These are phyloP conservation scores for Urocitellus parryii DNA, from an alignment of 2,113 vertebrate species.

Conservation along the genomic window DNA sequence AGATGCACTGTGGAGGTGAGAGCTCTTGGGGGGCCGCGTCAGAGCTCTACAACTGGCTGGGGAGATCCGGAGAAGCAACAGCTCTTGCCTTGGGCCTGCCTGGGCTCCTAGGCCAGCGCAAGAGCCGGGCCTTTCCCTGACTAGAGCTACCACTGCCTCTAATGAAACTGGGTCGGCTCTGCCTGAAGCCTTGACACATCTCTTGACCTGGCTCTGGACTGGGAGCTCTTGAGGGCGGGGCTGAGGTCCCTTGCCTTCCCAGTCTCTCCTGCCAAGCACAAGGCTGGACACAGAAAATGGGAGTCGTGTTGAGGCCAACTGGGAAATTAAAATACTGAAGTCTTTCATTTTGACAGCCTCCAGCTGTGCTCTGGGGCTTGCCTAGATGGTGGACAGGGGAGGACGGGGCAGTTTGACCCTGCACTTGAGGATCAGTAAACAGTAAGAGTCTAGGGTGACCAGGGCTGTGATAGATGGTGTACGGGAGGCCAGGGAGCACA, in stretches of 20 bases:
- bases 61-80: background rate
- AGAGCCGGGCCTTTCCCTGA: background rate
- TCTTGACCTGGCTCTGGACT: background rate
- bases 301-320: background rate
- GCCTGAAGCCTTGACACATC: background rate
- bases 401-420: background rate
- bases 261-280: background rate
- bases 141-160: background rate
- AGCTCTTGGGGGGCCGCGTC: background rate
- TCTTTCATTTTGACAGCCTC: background rate
- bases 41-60: background rate
- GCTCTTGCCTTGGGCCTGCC: background rate
- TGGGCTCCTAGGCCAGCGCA: too few relatives aligned
- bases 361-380: background rate
- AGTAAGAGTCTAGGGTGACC: background rate
- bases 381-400: background rate
- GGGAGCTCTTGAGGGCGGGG: background rate
- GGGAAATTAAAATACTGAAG: background rate
- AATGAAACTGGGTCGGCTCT: background rate
- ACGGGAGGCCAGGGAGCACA: background rate
- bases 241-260: background rate
- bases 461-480: background rate
- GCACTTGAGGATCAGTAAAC: background rate
- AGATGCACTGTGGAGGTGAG: background rate
- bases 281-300: background rate